These are phyloP conservation scores for Triplophysa tibetana DNA, from an alignment of 2,113 vertebrate genomes.

Conservation along the genomic window DNA sequence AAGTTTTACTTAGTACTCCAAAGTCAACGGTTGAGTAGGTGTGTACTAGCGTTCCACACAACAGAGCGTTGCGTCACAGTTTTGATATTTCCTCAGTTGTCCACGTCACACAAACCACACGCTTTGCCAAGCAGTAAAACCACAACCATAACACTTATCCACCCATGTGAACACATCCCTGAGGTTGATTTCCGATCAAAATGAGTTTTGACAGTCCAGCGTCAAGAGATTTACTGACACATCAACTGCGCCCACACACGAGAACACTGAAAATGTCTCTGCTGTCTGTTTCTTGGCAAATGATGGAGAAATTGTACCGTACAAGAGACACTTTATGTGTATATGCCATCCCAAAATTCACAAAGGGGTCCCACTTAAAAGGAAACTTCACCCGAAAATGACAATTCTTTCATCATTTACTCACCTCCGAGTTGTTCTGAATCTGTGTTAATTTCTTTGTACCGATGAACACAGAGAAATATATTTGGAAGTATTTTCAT, in stretches of 20 bases:
- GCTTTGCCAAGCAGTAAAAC: not conserved
- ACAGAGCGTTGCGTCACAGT: not conserved
- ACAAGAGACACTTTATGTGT: no score
- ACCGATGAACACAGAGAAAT: no score
- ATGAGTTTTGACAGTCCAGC: conserved; percentile 32
- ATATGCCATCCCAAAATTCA: no score
- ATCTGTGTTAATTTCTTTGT: no score
- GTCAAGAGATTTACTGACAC: conserved; percentile 6
- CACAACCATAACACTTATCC: conserved; percentile 3
- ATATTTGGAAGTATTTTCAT: no score
- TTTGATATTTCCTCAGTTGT: not conserved
- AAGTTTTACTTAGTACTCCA: not conserved
- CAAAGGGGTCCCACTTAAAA: no score
- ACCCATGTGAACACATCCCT: conserved; percentile 40
- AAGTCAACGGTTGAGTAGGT: not conserved
- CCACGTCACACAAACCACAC: conserved; percentile 2
- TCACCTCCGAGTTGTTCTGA: no score
- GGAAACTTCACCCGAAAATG: no score
- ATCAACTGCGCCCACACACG: not conserved
- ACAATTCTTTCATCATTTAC: no score
- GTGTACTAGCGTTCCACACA: not conserved
- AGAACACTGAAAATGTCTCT: not conserved
- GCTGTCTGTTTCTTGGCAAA: no score
- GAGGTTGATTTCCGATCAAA: conserved; percentile 31
- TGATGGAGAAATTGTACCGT: no score